Base-by-base conservation (phyloP, 1,140 invertebrate species). In the Anastrepha obliqua region DNA sequence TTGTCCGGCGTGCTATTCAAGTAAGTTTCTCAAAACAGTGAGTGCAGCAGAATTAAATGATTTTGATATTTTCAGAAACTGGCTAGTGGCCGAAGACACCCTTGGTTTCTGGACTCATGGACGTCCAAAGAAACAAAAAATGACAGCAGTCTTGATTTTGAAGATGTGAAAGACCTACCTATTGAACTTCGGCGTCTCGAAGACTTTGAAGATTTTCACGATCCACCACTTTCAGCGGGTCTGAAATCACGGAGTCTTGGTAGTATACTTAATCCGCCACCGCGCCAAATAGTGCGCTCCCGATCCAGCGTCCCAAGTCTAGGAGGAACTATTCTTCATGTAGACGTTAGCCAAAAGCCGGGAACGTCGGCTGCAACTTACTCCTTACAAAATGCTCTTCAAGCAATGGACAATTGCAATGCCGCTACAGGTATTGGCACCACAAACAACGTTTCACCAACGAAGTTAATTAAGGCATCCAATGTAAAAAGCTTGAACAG, bases 141-240 rank as follows among this genome's bases (percentile, higher is more conserved):
- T 42, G 94, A 93, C 90, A 94, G 93, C 64, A 95, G 94, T 89
- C 94, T 95, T 86, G 93, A 95, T 70, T 95, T 94, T 47, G 95
- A 95, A 88, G 93, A 90, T 94, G 95, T 88, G 95, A 96, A 96
- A 89, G 97, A 98, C 90, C 93, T 98, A 81, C 97, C 97, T 2
- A 98, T 98, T 70, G 98, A 98, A 94, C 93, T 98, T 42, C 94
- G 97, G n/a, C 95, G 97, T 39, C 94, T 98, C 64, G 97, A 98
- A 91, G 96, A 97, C 88, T 93, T 93, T 90, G 95, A 95, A 74
- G 94, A 93, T 89, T 94, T 93, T 89, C 91, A 95, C 55, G 91
- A 94, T 88, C 89, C 94, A 29, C 93, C 94, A 20, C 90, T 94
- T 70, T 93, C 93, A 47, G 93, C 92, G 1, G 90, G 92, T 17